A percentile compares a stretch with the other conserved stretches of the same genome.
phyloP scores from a whole-genome alignment of 2,888 invertebrate genomes.

The Endotricha flammealis region DNA sequence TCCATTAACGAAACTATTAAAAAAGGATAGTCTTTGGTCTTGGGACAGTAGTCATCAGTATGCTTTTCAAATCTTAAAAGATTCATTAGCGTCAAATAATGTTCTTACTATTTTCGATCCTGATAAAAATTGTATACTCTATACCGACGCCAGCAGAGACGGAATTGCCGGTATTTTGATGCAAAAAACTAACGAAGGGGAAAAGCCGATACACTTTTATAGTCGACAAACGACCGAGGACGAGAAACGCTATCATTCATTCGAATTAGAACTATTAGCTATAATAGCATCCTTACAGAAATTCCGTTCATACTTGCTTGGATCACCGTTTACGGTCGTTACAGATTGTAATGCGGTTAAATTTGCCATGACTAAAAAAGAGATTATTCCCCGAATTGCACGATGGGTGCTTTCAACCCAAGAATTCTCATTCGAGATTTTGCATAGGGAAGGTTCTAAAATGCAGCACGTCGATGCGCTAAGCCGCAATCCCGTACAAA shows the following conservation, averaged over 20 bases:
- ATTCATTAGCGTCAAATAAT: constrained; percentile 12
- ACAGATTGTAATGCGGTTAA: constrained; percentile 25
- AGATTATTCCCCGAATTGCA: constrained; percentile 25
- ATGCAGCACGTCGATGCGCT: constrained; percentile 24
- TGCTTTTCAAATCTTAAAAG: constrained; percentile 14
- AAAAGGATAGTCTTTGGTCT: constrained; percentile 17
- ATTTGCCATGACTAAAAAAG: constrained; percentile 22
- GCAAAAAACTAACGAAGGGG: constrained; percentile 22
- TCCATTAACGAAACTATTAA: constrained; percentile 26
- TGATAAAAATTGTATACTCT: constrained; percentile 22
- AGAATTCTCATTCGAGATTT: constrained; percentile 21
- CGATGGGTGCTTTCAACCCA: constrained; percentile 24
- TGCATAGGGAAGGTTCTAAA: constrained; percentile 17
- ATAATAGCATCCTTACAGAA: constrained; percentile 27
- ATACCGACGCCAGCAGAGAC: constrained; percentile 37
- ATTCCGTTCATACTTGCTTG: constrained; percentile 33
- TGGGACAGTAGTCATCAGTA: constrained; percentile 12
- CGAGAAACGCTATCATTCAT: constrained; percentile 37
- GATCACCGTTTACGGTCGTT: constrained; percentile 20
- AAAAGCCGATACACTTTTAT: constrained; percentile 31
- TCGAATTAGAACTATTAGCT: constrained; percentile 43
- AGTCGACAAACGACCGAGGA: constrained; percentile 34
- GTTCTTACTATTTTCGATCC: constrained; percentile 24
- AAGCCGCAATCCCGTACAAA: constrained; percentile 15
- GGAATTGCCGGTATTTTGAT: constrained; percentile 34